Percentiles rank a stretch among this genome's conserved stretches.
These are phyloP conservation scores for Pocillopora grandis DNA, from an alignment of 92 coral and sea anemone genomes.

Conservation along the genomic window DNA sequence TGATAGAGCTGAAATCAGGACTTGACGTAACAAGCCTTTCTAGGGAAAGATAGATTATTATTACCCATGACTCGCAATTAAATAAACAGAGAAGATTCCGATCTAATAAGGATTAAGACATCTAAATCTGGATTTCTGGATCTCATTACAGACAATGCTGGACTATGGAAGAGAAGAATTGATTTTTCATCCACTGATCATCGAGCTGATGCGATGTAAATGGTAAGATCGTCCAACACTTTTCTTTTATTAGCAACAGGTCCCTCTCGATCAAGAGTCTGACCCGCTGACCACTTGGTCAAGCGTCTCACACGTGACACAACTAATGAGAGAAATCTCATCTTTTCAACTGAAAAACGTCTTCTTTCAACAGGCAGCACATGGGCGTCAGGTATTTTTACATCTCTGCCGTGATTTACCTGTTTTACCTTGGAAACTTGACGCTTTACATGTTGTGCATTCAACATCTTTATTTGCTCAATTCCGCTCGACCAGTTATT, in stretches of 20 bases:
- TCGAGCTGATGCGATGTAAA: conserved; percentile 68
- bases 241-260: background rate
- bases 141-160: conserved; percentile 60
- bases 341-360: background rate
- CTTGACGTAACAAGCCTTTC: too few species aligned
- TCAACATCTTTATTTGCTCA: conserved; percentile 12
- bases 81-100: too few species aligned
- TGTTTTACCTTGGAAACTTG: conserved; percentile 51
- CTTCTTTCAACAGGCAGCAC: conserved; percentile 36
- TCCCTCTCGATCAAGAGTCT: too few species aligned
- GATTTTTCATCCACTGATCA: conserved; percentile 74
- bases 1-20: too few species aligned
- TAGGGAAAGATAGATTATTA: too few species aligned
- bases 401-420: conserved; percentile 58
- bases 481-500: background rate
- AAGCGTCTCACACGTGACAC: too few species aligned
- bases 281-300: too few species aligned
- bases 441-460: conserved; percentile 56
- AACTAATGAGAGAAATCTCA: too few species aligned
- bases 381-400: conserved; percentile 76
- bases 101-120: too few species aligned
- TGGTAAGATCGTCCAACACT: conserved; percentile 50
- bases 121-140: too few species aligned
- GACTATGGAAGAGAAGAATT: conserved; percentile 71
- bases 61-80: too few species aligned